A percentile compares a stretch with the other conserved stretches of the same genome.
Conservation (phyloP, 2,888 invertebrate genomes). For the Copidosoma aretas region DNA sequence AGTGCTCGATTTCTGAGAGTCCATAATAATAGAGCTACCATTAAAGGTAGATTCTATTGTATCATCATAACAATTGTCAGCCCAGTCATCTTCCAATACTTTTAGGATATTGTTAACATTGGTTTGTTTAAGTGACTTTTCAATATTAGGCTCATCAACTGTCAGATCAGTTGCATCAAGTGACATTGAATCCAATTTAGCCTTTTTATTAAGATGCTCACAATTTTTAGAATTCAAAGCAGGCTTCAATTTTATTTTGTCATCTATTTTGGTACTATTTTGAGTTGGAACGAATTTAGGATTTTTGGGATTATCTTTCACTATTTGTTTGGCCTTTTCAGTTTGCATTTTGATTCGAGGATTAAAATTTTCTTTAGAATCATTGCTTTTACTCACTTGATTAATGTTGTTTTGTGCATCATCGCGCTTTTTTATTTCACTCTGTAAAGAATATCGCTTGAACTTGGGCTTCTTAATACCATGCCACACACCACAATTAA, state of each 20-base stretch:
- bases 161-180: slow-evolving; percentile 59
- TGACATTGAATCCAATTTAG: slow-evolving; percentile 43
- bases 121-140: slow-evolving; percentile 50
- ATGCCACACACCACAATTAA: slow-evolving; percentile 73
- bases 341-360: slow-evolving; percentile 30
- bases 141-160: slow-evolving; percentile 55
- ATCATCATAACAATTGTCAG: slow-evolving; percentile 54
- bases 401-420: slow-evolving; percentile 12
- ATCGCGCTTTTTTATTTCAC: background rate
- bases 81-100: slow-evolving; percentile 59
- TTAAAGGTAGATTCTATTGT: slow-evolving; percentile 45
- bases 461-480: slow-evolving; percentile 70
- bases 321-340: background rate
- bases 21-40: slow-evolving; percentile 8
- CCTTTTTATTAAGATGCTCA: slow-evolving; percentile 42
- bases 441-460: slow-evolving; percentile 45
- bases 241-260: slow-evolving; percentile 59
- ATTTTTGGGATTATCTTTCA: slow-evolving; percentile 59
- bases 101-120: slow-evolving; percentile 57
- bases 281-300: slow-evolving; percentile 59
- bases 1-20: slow-evolving; percentile 44
- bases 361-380: slow-evolving; percentile 22
- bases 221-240: slow-evolving; percentile 44
- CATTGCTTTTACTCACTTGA: slow-evolving; percentile 1
- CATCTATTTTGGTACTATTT: slow-evolving; percentile 58